Evolutionary conservation across 2,797 vertebrate species (phyloP), one percentile per base, ranked within the genome.

Genomic region (Centroberyx gerrardi): DNA sequence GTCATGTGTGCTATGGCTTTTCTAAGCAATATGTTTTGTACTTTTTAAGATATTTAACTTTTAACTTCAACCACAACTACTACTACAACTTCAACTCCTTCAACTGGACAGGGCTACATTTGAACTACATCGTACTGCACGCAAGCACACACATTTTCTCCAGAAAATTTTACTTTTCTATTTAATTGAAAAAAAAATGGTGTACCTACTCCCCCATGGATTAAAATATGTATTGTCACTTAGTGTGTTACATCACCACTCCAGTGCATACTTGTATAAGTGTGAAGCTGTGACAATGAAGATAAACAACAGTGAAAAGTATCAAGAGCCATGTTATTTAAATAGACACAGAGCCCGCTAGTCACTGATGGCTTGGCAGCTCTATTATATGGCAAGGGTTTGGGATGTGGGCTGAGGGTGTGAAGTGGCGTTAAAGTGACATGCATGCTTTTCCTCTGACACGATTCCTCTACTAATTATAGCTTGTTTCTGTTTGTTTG

Each of bases 401-500:
- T 8, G 12, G 36, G 18, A 22, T 60, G 62, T 60, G 66, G 17
- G 58, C 65, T 18, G 40, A 14, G 31, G n/a, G 46, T 72, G 72
- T 63, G 55, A 82, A 74, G 49, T 56, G 40, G 36, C 55, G 72
- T 69, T 68, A 56, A 76, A 54, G 59, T 72, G 22, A 63, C 63
- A 72, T 22, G 9, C 29, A 31, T n/a, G 54, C 60, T 78, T 67
- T 54, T 22, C 71, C 44, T 72, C 53, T 58, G 48, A 75, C 72
- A 66, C 14, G 31, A 54, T 65, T 67, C n/a, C 36, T 33, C 31
- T 27, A 18, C 15, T 59, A 72, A 75, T 49, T 52, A 56, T 18
- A 15, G 44, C 13, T 51, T 17, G 8, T 33, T 13, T 62, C 51
- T 40, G 42, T 36, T 40, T 67, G 48, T 62, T 62, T 56, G 44